These are phyloP conservation scores for Hymenochirus boettgeri DNA, from an alignment of 2,113 vertebrate species.

Conservation along the genomic window DNA sequence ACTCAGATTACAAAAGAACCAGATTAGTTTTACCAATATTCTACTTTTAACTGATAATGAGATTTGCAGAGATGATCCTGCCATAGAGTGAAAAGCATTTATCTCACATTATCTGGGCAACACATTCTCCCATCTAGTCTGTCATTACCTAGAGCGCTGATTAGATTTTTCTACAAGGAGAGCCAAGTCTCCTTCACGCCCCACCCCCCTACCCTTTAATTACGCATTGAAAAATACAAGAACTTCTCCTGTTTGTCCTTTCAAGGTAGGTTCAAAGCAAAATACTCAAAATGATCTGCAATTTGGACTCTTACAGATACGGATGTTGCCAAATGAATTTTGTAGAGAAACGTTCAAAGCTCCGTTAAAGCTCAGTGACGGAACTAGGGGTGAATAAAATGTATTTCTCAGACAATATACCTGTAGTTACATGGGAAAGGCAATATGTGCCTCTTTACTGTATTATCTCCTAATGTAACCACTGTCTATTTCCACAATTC, in stretches of 20 bases:
- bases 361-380: no score
- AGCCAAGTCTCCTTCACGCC: neutral
- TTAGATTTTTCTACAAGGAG: neutral
- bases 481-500: no score
- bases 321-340: no score
- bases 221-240: neutral
- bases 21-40: conserved; percentile 2
- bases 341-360: no score
- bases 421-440: no score
- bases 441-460: no score
- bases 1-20: neutral
- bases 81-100: neutral
- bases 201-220: neutral
- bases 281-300: neutral
- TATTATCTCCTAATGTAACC: no score
- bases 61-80: neutral
- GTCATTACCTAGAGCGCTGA: neutral
- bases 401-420: no score
- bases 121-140: neutral
- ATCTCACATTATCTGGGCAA: neutral
- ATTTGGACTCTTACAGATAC: no score
- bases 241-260: neutral
- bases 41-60: neutral
- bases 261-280: neutral
- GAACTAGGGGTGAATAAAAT: no score